Conservation (phyloP, 2,797 vertebrate species). For the Hypotaenidia philippensis region DNA sequence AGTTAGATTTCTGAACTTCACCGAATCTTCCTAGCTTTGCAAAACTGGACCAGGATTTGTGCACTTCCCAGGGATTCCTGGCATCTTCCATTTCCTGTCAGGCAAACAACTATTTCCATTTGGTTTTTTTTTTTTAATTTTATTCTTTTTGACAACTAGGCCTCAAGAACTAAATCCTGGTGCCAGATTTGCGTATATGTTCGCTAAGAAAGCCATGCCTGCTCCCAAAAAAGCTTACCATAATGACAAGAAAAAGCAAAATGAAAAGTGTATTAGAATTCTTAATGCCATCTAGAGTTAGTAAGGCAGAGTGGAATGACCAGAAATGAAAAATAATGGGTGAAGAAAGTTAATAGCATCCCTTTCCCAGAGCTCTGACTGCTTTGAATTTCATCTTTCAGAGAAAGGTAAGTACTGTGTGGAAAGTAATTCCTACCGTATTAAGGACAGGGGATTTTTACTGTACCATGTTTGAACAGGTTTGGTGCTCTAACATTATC, state of each 20-base stretch:
- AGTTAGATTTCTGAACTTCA: not conserved
- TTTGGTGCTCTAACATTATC: constrained; percentile 1
- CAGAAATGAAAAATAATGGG: constrained; percentile 36
- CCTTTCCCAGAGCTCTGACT: not conserved
- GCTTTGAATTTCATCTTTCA: constrained; percentile 31
- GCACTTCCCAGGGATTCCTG: not conserved
- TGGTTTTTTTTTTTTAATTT: too few species aligned
- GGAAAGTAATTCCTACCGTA: constrained; percentile 32
- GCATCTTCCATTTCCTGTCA: not conserved
- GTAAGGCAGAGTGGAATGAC: constrained; percentile 1
- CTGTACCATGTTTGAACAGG: constrained; percentile 17
- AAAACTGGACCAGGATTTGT: not conserved
- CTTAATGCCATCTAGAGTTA: constrained; percentile 17
- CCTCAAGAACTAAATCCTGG: not conserved
- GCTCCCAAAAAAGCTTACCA: not conserved
- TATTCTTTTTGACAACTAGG: not conserved
- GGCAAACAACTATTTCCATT: not conserved
- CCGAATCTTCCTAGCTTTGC: not conserved
- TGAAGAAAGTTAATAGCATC: constrained; percentile 18
- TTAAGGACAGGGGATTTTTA: constrained; percentile 14
- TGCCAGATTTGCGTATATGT: not conserved
- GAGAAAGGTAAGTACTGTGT: not conserved
- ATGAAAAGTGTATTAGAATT: constrained; percentile 6
- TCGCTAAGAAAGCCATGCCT: not conserved
- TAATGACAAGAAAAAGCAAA: constrained; percentile 46